phyloP scores from a whole-genome alignment of 1,140 invertebrate genomes.

The Anastatus disparis region DNA sequence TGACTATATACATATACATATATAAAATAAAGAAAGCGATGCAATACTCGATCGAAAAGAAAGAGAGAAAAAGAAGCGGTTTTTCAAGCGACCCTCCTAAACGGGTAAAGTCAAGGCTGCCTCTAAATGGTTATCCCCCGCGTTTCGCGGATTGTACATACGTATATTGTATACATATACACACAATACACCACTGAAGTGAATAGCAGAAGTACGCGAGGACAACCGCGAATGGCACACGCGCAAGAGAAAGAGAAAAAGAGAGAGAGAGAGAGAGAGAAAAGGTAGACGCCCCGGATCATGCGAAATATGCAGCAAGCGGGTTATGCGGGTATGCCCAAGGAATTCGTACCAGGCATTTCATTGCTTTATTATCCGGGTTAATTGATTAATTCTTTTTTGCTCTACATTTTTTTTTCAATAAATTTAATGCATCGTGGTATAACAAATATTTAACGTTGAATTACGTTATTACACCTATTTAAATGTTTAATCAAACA shows the following conservation, averaged over 20 bases:
- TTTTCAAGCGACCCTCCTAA: constrained; percentile 62
- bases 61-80: constrained; percentile 53
- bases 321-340: not conserved
- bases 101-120: constrained; percentile 59
- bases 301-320: not conserved
- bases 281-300: not conserved
- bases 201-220: not conserved
- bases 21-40: no score
- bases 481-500: no score
- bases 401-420: no score
- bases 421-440: no score
- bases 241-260: constrained; percentile 3
- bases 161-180: no score
- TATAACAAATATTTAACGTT: no score
- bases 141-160: no score
- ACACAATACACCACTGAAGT: no score
- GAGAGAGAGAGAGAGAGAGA: not conserved
- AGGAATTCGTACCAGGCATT: constrained; percentile 33
- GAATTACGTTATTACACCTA: no score
- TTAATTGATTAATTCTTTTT: constrained; percentile 21
- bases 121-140: constrained; percentile 57
- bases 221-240: constrained; percentile 1
- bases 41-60: no score
- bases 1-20: no score
- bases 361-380: constrained; percentile 40